Evolutionary conservation across 2,113 vertebrate species (phyloP).

Genomic region (Struthidea cinerea): DNA sequence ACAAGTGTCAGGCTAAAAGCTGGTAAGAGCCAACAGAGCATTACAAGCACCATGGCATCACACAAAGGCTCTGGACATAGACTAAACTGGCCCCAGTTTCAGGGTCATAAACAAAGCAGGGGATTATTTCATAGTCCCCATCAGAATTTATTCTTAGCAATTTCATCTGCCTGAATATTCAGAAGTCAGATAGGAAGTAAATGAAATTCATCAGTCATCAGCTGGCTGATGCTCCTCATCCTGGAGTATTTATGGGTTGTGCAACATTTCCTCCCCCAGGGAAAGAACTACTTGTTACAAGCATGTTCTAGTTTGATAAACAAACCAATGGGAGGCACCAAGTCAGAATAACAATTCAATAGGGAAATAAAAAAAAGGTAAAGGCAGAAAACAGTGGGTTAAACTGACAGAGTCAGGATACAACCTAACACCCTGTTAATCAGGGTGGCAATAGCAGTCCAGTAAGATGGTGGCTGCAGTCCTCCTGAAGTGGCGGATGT

Average conservation of each 20-base stretch:
- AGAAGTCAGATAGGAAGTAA: slow-evolving; percentile 18
- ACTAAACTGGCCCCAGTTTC: not conserved
- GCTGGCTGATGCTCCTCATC: not conserved
- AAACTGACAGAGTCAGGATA: too few relatives aligned
- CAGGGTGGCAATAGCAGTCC: too few relatives aligned
- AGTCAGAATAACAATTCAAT: too few relatives aligned
- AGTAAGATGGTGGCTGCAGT: too few relatives aligned
- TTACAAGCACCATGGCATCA: not conserved
- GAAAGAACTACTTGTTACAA: not conserved
- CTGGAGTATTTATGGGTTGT: not conserved
- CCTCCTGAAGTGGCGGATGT: too few relatives aligned
- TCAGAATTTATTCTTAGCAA: not conserved
- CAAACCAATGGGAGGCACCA: too few relatives aligned
- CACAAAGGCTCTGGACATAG: not conserved
- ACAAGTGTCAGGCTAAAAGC: not conserved
- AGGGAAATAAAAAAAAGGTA: too few relatives aligned
- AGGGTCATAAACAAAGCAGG: not conserved
- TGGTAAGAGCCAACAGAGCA: not conserved
- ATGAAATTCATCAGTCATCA: slow-evolving; percentile 13
- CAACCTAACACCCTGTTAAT: too few relatives aligned
- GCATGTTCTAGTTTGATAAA: too few relatives aligned
- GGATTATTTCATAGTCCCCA: not conserved
- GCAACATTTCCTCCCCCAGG: slow-evolving; percentile 2
- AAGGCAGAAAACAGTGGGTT: too few relatives aligned
- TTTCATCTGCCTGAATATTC: not conserved